Percentiles rank a stretch among this genome's conserved stretches.
phyloP scores from a whole-genome alignment of 2,797 vertebrate species.

The Crocodylus rhombifer region DNA sequence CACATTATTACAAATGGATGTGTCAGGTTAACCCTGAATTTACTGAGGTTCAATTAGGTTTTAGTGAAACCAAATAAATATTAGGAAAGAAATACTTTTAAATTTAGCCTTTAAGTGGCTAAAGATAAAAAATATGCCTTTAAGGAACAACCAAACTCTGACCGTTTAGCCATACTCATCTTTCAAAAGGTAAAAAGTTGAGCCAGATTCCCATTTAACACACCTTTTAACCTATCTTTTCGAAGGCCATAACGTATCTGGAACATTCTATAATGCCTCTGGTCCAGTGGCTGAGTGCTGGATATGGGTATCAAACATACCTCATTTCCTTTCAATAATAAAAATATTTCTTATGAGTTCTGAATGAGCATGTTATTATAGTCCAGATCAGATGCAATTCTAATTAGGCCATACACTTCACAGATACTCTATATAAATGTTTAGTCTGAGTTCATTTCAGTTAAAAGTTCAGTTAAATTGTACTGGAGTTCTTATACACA shows the following conservation, averaged over 20 bases:
- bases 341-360: no score
- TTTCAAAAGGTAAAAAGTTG: not conserved
- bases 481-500: not conserved
- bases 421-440: not conserved
- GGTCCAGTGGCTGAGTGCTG: not conserved
- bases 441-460: not conserved
- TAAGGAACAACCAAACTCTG: not conserved
- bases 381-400: not conserved
- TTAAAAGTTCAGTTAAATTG: not conserved
- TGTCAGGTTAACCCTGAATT: not conserved
- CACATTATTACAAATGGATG: not conserved
- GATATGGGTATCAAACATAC: not conserved
- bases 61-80: not conserved
- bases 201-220: not conserved
- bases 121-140: not conserved
- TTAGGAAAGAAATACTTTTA: not conserved
- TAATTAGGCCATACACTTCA: not conserved
- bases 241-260: not conserved
- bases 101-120: not conserved
- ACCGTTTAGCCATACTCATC: not conserved
- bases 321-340: not conserved
- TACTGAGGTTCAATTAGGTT: not conserved
- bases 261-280: not conserved
- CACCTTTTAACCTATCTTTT: not conserved
- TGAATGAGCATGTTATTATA: no score